Base-by-base conservation (phyloP, 2,113 vertebrate species). In the Chaetodon trifascialis region DNA sequence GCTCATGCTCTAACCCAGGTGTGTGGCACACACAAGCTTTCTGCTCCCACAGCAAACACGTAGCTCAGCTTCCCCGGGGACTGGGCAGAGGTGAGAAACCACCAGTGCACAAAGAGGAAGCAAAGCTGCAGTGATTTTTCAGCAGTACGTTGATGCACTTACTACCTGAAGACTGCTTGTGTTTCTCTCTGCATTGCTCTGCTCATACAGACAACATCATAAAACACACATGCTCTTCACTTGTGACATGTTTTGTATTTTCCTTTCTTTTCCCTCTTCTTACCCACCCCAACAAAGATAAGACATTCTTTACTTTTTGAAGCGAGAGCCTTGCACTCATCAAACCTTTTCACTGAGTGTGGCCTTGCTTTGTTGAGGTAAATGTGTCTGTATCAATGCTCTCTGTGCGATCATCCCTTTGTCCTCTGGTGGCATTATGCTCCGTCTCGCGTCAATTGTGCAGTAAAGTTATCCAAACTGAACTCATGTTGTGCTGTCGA, bases 351-450 rank as follows among this genome's bases (percentile, higher is more conserved):
- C n/a, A 7, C 19, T n/a, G 3, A 47, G 21, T 51, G n/a, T 11
- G 19, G 23, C 47, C 16, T 17, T 0, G 25, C 3, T 9, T 54
- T 44, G 67, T 5, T 34, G 36, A 21, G 25, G 49, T 17, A 7
- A 36, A 25, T 12, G 21, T 63, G 34, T 42, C 36, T 52, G 52
- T 66, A 19, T 59, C 21, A 2, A 2, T 17, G 49, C 56, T 63
- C 30, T 30, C 30, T 55, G 67, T 63, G 47, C 25, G 17, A 64
- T 55, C 49, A 12, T 55, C 38, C 19, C 1, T 51, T 62, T 11
- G 25, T 30, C 60, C 73, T 76, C 63, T 38, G 30, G 5, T 58
- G 25, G 30, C 30, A 58, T 60, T 60, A 44, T 10, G 55, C 71
- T 30, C 16, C 2, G 16, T 51, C 23, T 52, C 7, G 47, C 19